Base-by-base conservation (phyloP, 2,888 invertebrate genomes). In the Pyrrhosoma nymphula region DNA sequence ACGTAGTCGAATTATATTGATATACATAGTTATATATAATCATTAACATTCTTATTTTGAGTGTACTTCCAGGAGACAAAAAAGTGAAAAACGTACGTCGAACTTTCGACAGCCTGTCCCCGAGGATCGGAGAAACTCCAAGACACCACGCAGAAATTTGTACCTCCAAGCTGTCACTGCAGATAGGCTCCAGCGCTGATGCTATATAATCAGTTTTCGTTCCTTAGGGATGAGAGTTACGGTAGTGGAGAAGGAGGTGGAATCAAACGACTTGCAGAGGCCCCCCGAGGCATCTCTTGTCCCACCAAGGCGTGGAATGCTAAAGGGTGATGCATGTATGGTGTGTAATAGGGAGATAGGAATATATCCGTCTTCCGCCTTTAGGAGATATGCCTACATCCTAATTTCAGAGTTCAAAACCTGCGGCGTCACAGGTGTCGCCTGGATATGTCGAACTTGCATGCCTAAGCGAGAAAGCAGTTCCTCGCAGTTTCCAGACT, bases 391-490 rank as follows among this genome's bases (percentile, higher is more conserved):
- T 14, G 35, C 30, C 30, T 18, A 35, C 35, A 82, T 82, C 82
- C 35, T 82, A 35, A 82, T 35, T 82, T 82, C 82, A 14, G 30
- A 8, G 35, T 18, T 35, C 12, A 30, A 35, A 35, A 35, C 2
- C 69, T 26, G 69, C 69, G 69, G 69, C 23, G 69, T 69, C 69
- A 69, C 69, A 69, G 69, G 69, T 69, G 69, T 69, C 69, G 69
- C 69, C 69, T 8, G 69, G 26, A 69, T 69, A 0, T 69, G 69
- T 35, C 82, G 16, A 30, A 14, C 16, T 35, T 16, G 10, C 12
- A 82, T 14, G 10, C 30, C 26, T 35, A 14, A 82, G 82, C 30
- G 18, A 35, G 35, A 82, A 82, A 82, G 82, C 16, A 82, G 14
- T 35, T 35, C 30, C 35, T 35, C 30, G 35, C 35, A 35, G 82